Conservation (phyloP, 2,113 vertebrate genomes). For the Cettia cetti region DNA sequence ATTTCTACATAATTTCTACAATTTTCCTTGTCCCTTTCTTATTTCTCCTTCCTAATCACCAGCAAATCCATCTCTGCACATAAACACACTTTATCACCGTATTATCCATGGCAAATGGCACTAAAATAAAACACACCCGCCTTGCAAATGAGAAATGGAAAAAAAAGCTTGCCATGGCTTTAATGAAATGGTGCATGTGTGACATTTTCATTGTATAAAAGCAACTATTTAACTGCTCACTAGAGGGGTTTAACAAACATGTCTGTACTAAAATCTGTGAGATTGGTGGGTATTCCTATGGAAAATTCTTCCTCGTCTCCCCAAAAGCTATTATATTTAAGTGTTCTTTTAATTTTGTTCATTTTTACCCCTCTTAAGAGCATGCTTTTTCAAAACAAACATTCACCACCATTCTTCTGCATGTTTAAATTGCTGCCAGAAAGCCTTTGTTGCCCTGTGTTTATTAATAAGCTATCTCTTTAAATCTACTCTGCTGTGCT, state of each 20-base stretch:
- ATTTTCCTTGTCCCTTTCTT: background rate
- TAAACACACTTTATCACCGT: background rate
- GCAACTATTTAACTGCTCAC: background rate
- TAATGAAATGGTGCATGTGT: background rate
- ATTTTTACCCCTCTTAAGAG: background rate
- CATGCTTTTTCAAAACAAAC: accelerated
- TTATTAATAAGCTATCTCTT: conserved; percentile 30
- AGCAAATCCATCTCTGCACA: background rate
- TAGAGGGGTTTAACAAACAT: background rate
- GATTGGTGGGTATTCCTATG: background rate
- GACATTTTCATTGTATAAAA: background rate
- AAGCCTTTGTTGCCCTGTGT: background rate
- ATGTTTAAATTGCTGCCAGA: background rate
- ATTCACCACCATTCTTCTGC: background rate
- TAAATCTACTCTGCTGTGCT: background rate
- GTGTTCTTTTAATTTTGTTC: background rate
- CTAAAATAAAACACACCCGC: background rate
- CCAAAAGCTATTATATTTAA: background rate
- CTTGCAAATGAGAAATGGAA: background rate
- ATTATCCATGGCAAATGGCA: background rate
- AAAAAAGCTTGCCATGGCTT: background rate
- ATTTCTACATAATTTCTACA: background rate
- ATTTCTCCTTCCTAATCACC: background rate
- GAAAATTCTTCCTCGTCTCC: background rate
- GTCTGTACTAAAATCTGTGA: background rate